These are phyloP conservation scores for Corapipo altera DNA, from an alignment of 2,113 vertebrate genomes.

Conservation along the genomic window DNA sequence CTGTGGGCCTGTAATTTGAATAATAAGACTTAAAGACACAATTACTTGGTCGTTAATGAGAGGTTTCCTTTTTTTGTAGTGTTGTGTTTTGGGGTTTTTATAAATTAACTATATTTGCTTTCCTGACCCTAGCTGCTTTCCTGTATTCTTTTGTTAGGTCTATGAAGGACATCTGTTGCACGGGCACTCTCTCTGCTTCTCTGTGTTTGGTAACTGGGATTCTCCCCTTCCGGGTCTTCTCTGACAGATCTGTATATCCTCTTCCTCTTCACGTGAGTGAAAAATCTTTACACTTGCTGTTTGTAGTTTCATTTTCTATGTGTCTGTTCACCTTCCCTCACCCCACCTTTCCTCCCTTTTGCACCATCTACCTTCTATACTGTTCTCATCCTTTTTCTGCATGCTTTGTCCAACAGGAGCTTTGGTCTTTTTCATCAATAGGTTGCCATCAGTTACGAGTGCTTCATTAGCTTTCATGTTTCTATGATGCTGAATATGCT, in stretches of 20 bases:
- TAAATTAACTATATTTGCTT: background rate
- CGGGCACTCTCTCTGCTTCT: background rate
- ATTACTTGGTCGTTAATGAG: background rate
- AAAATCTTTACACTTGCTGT: background rate
- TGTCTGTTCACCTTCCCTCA: background rate
- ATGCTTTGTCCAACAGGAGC: background rate
- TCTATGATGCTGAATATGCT: background rate
- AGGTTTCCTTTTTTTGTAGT: background rate
- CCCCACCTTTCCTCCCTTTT: background rate
- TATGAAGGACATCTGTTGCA: background rate
- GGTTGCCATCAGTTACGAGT: background rate
- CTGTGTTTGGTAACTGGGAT: background rate
- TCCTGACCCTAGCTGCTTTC: background rate
- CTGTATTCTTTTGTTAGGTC: slow-evolving; percentile 35
- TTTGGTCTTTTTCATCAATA: slow-evolving; percentile 11
- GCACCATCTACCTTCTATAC: background rate
- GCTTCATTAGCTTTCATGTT: slow-evolving; percentile 9
- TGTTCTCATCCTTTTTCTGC: background rate
- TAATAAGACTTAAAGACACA: background rate
- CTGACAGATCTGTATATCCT: slow-evolving; percentile 40
- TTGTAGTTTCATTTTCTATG: background rate
- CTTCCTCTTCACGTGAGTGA: slow-evolving; percentile 51
- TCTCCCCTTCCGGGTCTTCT: slow-evolving; percentile 8
- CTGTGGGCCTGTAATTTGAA: background rate
- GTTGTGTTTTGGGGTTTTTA: background rate